Conservation (phyloP, 2,113 vertebrate genomes). For the Choloepus hoffmanni region DNA sequence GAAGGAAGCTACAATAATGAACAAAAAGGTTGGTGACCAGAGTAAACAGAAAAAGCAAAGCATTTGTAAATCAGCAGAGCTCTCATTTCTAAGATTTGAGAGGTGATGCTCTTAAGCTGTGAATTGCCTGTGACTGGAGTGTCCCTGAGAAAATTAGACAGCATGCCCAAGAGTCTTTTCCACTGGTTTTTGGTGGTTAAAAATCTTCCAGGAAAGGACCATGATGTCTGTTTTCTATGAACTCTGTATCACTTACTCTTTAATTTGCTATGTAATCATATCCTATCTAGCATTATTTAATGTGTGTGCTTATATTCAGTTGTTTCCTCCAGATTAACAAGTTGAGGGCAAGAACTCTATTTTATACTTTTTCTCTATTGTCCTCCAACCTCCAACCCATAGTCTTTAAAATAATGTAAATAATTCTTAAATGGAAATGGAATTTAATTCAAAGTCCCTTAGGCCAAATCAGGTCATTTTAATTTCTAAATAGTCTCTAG, state of each 20-base stretch:
- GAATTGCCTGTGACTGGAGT: background rate
- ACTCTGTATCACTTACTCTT: background rate
- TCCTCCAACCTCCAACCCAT: background rate
- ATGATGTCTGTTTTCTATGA: background rate
- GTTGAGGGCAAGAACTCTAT: background rate
- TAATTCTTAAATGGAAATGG: background rate
- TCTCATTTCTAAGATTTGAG: background rate
- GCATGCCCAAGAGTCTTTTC: background rate
- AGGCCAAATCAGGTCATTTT: background rate
- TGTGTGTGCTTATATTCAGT: background rate
- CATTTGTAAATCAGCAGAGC: background rate
- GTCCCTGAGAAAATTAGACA: background rate
- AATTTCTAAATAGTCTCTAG: background rate
- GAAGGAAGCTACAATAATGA: constrained; percentile 1
- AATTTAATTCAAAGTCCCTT: background rate
- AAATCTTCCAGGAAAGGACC: background rate
- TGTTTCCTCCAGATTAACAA: background rate
- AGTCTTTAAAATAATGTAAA: background rate
- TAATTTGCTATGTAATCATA: background rate
- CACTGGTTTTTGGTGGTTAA: background rate
- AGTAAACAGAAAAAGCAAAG: background rate
- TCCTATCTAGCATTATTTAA: background rate
- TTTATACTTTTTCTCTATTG: background rate
- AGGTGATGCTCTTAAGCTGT: background rate
- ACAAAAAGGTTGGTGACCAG: background rate